Evolutionary conservation across 2,113 vertebrate species (phyloP).

Genomic region (Sterna hirundo): DNA sequence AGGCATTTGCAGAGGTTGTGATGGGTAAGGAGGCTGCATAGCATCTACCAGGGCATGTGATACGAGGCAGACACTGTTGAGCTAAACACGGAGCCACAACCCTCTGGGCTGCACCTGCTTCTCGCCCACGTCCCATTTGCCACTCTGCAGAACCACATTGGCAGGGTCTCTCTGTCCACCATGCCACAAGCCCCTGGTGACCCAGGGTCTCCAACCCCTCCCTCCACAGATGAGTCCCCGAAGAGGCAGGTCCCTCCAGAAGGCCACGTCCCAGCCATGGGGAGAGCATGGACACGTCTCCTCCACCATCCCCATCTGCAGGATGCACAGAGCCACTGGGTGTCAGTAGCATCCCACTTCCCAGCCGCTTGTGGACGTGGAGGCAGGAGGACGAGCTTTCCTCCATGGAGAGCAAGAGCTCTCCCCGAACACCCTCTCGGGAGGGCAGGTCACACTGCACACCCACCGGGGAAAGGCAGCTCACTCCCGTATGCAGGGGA

Average conservation of each 20-base stretch:
- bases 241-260: neutral
- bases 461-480: neutral
- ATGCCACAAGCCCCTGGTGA: rapidly evolving
- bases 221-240: neutral
- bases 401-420: neutral
- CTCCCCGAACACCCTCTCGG: rapidly evolving
- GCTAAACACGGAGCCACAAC: neutral
- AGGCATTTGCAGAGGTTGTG: neutral
- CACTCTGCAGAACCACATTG: neutral
- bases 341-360: constrained; percentile 62
- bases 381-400: neutral
- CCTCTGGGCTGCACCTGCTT: neutral
- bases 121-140: neutral
- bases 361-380: neutral
- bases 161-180: neutral
- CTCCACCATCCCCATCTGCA: neutral
- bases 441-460: neutral
- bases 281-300: neutral
- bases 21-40: neutral
- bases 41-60: rapidly evolving
- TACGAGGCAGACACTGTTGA: neutral
- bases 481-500: neutral
- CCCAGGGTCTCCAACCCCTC: neutral
- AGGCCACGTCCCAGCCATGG: neutral
- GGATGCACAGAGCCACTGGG: constrained; percentile 48